Conservation (phyloP, 1,140 invertebrate genomes). For the Armadillidium nasatum region DNA sequence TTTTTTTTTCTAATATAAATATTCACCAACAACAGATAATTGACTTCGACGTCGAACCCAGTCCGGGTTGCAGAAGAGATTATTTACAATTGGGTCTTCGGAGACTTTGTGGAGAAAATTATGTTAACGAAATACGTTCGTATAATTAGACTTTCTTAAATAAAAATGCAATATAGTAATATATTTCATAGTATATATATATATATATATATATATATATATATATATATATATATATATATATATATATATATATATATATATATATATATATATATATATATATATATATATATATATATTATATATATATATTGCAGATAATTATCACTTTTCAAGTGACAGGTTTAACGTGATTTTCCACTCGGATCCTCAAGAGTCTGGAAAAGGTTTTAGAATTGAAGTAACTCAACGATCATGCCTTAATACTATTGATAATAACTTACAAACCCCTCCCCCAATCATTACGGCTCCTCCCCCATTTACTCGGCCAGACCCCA, state of each 20-base stretch:
- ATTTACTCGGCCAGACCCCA: too few relatives aligned
- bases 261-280: too few relatives aligned
- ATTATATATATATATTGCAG: neutral
- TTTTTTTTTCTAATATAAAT: too few relatives aligned
- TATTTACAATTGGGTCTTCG: neutral
- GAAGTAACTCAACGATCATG: neutral
- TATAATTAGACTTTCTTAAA: neutral
- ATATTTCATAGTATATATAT: too few relatives aligned
- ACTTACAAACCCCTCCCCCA: too few relatives aligned
- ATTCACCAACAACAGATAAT: neutral
- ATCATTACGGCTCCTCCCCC: too few relatives aligned
- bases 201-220: too few relatives aligned
- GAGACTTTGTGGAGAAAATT: neutral
- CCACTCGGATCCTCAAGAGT: neutral
- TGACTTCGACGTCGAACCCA: neutral
- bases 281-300: too few relatives aligned
- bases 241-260: too few relatives aligned
- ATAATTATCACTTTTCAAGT: constrained; percentile 2
- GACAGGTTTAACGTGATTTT: neutral
- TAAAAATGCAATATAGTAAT: too few relatives aligned
- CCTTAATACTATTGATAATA: neutral
- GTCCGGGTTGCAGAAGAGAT: neutral
- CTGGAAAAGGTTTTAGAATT: neutral
- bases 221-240: too few relatives aligned
- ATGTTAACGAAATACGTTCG: neutral